Evolutionary conservation across 1,140 invertebrate species (phyloP), one percentile per base, ranked within the genome.

Genomic region (Drosophila lowei): DNA sequence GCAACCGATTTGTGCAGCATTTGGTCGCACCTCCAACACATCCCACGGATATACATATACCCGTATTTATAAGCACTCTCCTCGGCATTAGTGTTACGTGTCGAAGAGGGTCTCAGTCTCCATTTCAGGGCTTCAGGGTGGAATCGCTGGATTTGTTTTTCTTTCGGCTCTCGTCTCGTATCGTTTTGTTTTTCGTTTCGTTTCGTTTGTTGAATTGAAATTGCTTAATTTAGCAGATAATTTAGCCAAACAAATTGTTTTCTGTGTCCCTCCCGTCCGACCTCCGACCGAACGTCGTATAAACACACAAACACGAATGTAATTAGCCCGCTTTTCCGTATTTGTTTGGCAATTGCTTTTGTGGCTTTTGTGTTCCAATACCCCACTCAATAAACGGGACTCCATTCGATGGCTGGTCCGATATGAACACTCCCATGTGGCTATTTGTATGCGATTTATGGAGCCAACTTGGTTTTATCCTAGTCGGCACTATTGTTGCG

Each of bases 191-290:
- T 23, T 42, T 55, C 18, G 47, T 50, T 53, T 13, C 41, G 46
- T 50, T 46, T 44, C 68, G 64, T 72, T 76, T 68, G 55, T 76
- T 50, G 72, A 75, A 75, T 75, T 75, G 71, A 75, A 75, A 75
- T 75, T 76, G 72, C 72, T 75, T 75, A 75, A 75, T 75, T 75
- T 75, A 76, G 30, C 72, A 75, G 72, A 75, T 75, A 75, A 75
- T 75, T 74, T 76, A 57, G 62, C 49, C 71, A 76, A 38, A 61
- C 72, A 67, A 75, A 75, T 75, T 76, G 72, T 75, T 75, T 75
- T 75, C 62, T 38, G 34, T 38, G 34, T 38, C 34, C 23, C 23
- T 5, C 23, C 4, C 23, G 23, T 18, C 18, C 18, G 18, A 2
- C 18, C 18, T 18, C 18, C 18, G 1, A 18, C 18, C 21, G 3